Evolutionary conservation across 37 sponge, comb jelly and placozoan species (phyloP), one percentile per base, ranked within the genome.

Genomic region (Hexactinellida sp.): DNA sequence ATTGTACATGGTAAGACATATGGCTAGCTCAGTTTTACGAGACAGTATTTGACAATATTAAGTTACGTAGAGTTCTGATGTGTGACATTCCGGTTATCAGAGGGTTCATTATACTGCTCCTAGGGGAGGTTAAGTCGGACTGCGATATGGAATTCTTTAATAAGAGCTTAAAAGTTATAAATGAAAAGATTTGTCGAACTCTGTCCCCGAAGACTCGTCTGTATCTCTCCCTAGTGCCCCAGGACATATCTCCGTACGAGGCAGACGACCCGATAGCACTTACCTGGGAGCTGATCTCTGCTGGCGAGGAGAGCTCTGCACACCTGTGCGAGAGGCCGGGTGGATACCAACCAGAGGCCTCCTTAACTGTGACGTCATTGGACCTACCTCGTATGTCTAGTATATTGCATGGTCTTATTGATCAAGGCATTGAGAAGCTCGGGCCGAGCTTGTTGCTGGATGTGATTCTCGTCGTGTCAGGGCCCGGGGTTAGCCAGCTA

Each of bases 241-340:
- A 63, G 34, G 76, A 63, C 76, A n/a, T 63, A 7, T 63, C 76
- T n/a, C 76, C 76, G 21, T 63, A 63, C 34, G 13, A 28, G 3
- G 19, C 5, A 63, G 76, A n/a, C 76, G 76, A 63, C 30, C 76
- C 76, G 76, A 63, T 63, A 25, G 76, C 76, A 63, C 76, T 63
- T 63, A 7, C 34, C 5, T 63, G 76, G 76, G 76, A 63, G 30
- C 30, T 63, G 34, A 23, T 63, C 76, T 63, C 76, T 25, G 76
- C 3, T 25, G 30, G 1, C 3, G 76, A 63, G 3, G 76, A 63
- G 30, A 21, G 76, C 30, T n/a, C 19, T 25, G 13, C 28, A 3
- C 76, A 63, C 76, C 13, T 63, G 34, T 63, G 76, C 13, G 76
- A 63, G 25, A 63, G 13, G 13, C 30, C 13, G 13, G 1, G 13